Conservation (phyloP, 2,888 invertebrate genomes). For the Pilophorus perplexus region DNA sequence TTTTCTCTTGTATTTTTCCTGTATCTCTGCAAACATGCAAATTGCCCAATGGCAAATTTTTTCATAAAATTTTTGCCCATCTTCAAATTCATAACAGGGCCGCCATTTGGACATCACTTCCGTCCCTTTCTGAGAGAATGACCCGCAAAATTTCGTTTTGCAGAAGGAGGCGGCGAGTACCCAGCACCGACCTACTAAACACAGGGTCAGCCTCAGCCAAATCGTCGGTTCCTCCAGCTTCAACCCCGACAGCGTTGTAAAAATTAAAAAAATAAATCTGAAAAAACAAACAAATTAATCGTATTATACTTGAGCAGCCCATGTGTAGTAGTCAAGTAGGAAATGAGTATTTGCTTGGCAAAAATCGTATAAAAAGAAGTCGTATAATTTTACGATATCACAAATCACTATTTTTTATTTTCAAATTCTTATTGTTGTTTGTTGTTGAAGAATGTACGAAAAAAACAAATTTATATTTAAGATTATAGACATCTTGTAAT, state of each 20-base stretch:
- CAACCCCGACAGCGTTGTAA: background rate
- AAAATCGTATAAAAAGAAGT: background rate
- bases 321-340: constrained; percentile 8
- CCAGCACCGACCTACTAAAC: constrained; percentile 44
- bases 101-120: too few relatives aligned
- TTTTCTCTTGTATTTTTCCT: too few relatives aligned
- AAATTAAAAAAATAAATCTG: too few relatives aligned
- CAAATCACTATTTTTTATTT: constrained; percentile 3
- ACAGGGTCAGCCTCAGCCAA: background rate
- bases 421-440: background rate
- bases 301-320: constrained; percentile 12
- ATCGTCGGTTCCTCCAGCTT: background rate
- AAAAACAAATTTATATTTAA: too few relatives aligned
- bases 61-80: too few relatives aligned
- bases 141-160: constrained; percentile 20
- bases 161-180: constrained; percentile 45
- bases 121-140: too few relatives aligned
- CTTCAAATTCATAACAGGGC: too few relatives aligned
- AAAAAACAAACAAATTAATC: background rate
- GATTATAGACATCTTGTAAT: too few relatives aligned
- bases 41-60: too few relatives aligned
- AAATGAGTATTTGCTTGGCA: constrained; percentile 2
- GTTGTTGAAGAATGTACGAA: background rate
- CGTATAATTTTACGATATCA: constrained; percentile 5
- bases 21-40: too few relatives aligned